A percentile compares a stretch with the other conserved stretches of the same genome.
Evolutionary conservation across 2,797 vertebrate species (phyloP).

Genomic region (Hoplostethus mediterraneus): DNA sequence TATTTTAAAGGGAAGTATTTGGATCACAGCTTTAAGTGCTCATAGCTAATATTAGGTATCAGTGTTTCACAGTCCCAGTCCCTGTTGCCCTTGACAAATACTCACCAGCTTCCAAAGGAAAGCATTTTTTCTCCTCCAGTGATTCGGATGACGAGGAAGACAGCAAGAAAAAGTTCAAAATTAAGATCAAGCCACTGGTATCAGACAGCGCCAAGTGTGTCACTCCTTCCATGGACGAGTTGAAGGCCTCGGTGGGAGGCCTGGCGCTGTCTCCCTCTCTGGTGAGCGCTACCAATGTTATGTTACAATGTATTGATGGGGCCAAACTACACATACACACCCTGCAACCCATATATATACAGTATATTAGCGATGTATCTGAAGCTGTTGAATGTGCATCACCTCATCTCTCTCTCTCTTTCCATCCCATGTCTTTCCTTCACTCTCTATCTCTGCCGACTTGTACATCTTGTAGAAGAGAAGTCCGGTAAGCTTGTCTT

Average conservation of each 20-base stretch:
- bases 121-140: slow-evolving; percentile 96
- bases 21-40: slow-evolving; percentile 9
- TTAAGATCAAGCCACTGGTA: slow-evolving; percentile 95
- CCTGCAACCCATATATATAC: not conserved
- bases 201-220: slow-evolving; percentile 89
- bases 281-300: slow-evolving; percentile 84
- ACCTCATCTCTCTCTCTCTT: slow-evolving; percentile 23
- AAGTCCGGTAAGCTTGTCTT: slow-evolving; percentile 92
- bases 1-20: not conserved
- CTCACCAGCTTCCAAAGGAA: slow-evolving; percentile 91
- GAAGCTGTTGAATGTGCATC: not conserved
- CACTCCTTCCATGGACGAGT: slow-evolving; percentile 91
- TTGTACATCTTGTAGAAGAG: slow-evolving; percentile 87
- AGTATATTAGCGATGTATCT: not conserved
- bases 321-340: not conserved
- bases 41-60: not conserved
- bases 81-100: slow-evolving; percentile 86
- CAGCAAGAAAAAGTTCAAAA: slow-evolving; percentile 94
- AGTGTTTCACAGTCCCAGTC: not conserved
- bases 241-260: slow-evolving; percentile 95
- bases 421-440: slow-evolving; percentile 13
- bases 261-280: slow-evolving; percentile 95
- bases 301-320: not conserved
- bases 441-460: slow-evolving; percentile 22
- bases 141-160: slow-evolving; percentile 98